Evolutionary conservation across 2,888 invertebrate species (phyloP).

Genomic region (Apamea anceps): DNA sequence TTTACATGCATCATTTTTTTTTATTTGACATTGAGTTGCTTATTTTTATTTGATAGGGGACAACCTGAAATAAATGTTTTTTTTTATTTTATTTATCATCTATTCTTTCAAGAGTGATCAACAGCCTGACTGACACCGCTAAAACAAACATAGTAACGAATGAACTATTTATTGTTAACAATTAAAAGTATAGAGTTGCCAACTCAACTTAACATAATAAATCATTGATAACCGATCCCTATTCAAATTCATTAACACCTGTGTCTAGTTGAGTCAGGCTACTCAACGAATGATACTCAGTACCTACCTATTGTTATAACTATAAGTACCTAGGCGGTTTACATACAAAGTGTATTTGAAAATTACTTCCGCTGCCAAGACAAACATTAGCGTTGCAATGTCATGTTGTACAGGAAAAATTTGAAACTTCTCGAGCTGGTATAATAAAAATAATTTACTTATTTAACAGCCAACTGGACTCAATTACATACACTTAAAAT

Average conservation of each 20-base stretch:
- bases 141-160: not conserved
- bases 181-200: not conserved
- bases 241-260: conserved; percentile 29
- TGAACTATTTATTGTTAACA: not conserved
- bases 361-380: conserved; percentile 13
- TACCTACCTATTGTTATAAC: not conserved
- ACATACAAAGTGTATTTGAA: conserved; percentile 21
- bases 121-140: not conserved
- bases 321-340: not conserved
- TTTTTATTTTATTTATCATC: too few relatives aligned
- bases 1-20: not conserved
- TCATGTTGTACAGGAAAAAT: not conserved
- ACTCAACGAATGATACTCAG: not conserved
- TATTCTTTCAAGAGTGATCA: not conserved
- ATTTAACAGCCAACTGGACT: not conserved
- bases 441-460: not conserved
- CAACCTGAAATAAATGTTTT: too few relatives aligned
- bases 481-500: not conserved
- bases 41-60: too few relatives aligned
- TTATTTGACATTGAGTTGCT: too few relatives aligned
- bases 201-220: not conserved
- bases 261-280: conserved; percentile 12
- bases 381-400: conserved; percentile 17
- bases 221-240: not conserved
- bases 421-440: not conserved